These are phyloP conservation scores for Phalloptychus januarius DNA, from an alignment of 2,797 vertebrate genomes.

Conservation along the genomic window DNA sequence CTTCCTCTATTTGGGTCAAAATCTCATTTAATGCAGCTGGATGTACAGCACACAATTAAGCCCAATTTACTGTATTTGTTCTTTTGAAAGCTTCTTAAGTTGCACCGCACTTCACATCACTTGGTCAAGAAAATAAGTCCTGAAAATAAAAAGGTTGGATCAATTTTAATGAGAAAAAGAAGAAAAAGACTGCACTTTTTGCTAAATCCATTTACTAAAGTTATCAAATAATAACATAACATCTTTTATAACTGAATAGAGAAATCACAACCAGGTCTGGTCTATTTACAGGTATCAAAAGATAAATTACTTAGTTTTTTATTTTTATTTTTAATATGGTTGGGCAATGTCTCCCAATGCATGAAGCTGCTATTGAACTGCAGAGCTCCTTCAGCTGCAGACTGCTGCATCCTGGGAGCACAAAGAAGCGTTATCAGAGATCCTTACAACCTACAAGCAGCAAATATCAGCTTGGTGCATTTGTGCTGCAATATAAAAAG, in stretches of 20 bases:
- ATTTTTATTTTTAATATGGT: background rate
- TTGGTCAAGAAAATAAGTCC: background rate
- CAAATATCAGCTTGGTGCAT: background rate
- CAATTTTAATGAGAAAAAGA: background rate
- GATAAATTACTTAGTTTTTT: background rate
- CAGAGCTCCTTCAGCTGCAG: background rate
- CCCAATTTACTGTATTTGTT: background rate
- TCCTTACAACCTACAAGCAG: background rate
- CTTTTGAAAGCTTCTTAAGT: background rate
- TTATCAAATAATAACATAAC: background rate
- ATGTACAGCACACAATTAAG: background rate
- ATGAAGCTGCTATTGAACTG: background rate
- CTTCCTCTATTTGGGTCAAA: background rate
- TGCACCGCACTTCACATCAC: background rate
- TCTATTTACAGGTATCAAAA: background rate
- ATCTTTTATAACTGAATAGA: background rate
- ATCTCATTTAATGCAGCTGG: background rate
- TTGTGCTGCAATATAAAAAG: background rate
- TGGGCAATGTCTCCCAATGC: background rate
- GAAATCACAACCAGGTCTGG: background rate
- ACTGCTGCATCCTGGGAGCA: background rate
- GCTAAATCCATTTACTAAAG: background rate
- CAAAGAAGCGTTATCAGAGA: background rate
- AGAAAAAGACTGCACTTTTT: background rate
- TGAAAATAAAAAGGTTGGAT: background rate